Evolutionary conservation across 2,888 invertebrate genomes (phyloP).

Genomic region (Orthosia gothica): DNA sequence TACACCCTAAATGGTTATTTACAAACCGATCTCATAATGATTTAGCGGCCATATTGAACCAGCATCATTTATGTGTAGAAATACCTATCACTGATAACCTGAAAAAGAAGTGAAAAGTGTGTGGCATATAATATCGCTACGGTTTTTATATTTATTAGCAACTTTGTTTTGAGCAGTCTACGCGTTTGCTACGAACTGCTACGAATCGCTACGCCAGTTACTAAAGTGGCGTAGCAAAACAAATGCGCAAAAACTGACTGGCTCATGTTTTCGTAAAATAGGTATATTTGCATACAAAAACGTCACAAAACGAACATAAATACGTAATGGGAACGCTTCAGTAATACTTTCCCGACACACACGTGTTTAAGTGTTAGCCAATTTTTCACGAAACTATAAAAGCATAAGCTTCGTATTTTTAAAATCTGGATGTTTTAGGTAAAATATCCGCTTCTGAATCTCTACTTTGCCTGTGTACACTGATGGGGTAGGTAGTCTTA

Average conservation of each 20-base stretch:
- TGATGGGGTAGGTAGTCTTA: not conserved
- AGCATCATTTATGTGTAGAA: too few species aligned
- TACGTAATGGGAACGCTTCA: conserved; percentile 39
- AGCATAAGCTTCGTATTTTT: conserved; percentile 20
- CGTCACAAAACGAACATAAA: conserved; percentile 39
- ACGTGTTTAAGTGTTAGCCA: conserved; percentile 53
- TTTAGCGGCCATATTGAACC: too few species aligned
- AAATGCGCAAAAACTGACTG: not conserved
- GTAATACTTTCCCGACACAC: conserved; percentile 20
- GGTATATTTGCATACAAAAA: too few species aligned
- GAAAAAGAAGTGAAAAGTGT: too few species aligned
- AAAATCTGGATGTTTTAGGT: too few species aligned
- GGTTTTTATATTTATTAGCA: not conserved
- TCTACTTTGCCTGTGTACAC: not conserved
- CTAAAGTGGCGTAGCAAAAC: not conserved
- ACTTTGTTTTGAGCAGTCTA: not conserved
- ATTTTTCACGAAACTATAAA: conserved; percentile 58
- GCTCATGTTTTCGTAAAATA: too few species aligned
- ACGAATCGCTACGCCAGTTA: conserved; percentile 19
- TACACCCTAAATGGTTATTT: too few species aligned
- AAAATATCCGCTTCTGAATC: not conserved
- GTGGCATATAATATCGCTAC: too few species aligned
- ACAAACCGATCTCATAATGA: too few species aligned
- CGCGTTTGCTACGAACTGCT: conserved; percentile 26
- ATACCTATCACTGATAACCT: too few species aligned